Evolutionary conservation across 2,888 invertebrate genomes (phyloP), one percentile per base, ranked within the genome.

Genomic region (Tenodera sinensis): DNA sequence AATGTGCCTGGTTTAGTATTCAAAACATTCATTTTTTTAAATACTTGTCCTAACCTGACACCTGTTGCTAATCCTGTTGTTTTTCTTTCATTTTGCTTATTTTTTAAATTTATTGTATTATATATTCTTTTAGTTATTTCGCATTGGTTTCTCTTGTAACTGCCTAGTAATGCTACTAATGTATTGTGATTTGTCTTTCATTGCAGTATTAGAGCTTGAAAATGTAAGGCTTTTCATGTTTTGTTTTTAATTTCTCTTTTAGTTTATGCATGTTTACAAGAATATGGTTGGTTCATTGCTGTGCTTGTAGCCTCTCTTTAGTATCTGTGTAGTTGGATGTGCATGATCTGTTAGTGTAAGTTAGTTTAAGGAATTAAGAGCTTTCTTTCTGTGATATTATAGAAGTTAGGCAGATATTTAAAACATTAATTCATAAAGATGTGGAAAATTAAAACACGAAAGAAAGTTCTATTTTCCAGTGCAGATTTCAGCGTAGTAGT

Each of bases 1-100:
- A 82, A 82, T 87, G 87, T 87, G 87, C 87, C 87, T 87, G 87
- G 87, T 83, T 42, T 82, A 87, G 83, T 71, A 25, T 71, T 71
- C 4, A 71, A 71, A 71, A 71, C 25, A 71, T 71, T 20, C 15
- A 71, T 20, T 71, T 71, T 71, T 20, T 20, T 8, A 71, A 71
- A 71, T 6, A 71, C 15, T 71, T 71, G 25, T 71, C 20, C 54
- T 25, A 71, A 71, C 54, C 54, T 71, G 54, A 71, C 6, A 20
- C 54, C 54, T 71, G 1, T 71, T 71, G 20, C 25, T 71, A 71
- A 71, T 25, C 54, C 25, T 71, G 2, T 20, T 20, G 1, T 71
- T 71, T 54, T 25, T 20, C 20, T 71, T 71, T 71, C 54, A 20
- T 71, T 71, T 71, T 71, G 20, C 54, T 71, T 71, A 71, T 71